Evolutionary conservation across 2,888 invertebrate genomes (phyloP), one percentile per base, ranked within the genome.

Genomic region (Eucera pruinosa): DNA sequence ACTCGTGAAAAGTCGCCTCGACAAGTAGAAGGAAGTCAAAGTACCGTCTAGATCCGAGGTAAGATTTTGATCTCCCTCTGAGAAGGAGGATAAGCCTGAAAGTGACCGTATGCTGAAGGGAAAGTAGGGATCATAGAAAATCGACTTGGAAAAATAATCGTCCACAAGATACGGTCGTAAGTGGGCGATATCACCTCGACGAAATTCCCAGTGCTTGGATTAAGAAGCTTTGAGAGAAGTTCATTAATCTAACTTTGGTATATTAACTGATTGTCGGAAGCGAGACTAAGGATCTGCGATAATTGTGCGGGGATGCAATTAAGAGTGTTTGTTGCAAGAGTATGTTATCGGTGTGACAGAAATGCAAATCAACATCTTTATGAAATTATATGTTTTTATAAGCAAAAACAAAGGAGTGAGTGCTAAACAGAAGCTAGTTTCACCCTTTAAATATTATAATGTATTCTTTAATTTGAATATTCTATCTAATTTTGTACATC

Each of bases 11-110:
- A 84, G 81, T 62, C 47, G 72, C 54, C 55, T 54, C 43, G 73
- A 64, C 23, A 9, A 2, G n/a, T n/a, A 18, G 18, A 1, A 57
- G 69, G 58, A 68, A 68, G 80, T 72, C 80, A 62, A 79, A 86
- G 81, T 84, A 84, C 85, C 83, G 85, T 86, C 80, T 80, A 86
- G 86, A 88, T 88, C 80, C 81, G 72, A 54, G 41, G 72, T 50
- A 68, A 87, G 85, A 89, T 87, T 87, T 86, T 81, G 81, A 82
- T 57, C 65, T 30, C 47, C 30, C 18, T 5, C 25, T 1, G 7
- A n/a, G 18, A 36, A 15, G 30, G 18, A 7, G 45, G 36, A 39
- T 25, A 50, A 39, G 20, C 9, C 18, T 18, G 50, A 18, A 15
- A 52, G 50, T 27, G 50, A 27, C 25, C 39, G n/a, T n/a, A n/a